Evolutionary conservation across 2,113 vertebrate genomes (phyloP).

Genomic region (Uria lomvia): DNA sequence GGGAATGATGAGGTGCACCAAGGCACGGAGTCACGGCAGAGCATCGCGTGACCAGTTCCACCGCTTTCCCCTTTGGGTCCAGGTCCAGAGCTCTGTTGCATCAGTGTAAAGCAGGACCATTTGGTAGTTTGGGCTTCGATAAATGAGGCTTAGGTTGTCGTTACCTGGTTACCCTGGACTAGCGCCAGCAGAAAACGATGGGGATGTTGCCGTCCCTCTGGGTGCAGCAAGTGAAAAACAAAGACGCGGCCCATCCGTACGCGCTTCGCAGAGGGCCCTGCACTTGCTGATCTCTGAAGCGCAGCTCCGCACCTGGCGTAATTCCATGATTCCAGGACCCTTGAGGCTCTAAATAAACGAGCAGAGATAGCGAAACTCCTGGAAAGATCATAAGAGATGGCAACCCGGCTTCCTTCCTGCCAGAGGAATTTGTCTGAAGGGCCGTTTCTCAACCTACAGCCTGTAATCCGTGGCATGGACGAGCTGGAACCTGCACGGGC

Average conservation of each 20-base stretch:
- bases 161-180: neutral
- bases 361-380: neutral
- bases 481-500: neutral
- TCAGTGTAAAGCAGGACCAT: rapidly evolving
- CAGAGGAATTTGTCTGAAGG: neutral
- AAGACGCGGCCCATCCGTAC: rapidly evolving
- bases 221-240: neutral
- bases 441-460: neutral
- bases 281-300: neutral
- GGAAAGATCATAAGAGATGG: neutral
- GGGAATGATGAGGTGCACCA: neutral
- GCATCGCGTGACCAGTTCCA: neutral
- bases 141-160: neutral
- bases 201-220: neutral
- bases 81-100: neutral
- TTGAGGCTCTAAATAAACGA: neutral
- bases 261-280: neutral
- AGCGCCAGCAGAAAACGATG: neutral
- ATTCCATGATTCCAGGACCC: neutral
- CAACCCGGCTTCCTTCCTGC: neutral
- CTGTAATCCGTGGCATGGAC: neutral
- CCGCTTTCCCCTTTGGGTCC: neutral
- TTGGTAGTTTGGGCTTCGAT: neutral
- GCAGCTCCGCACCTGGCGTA: neutral
- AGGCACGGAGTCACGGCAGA: neutral